Base-by-base conservation (phyloP, 2,797 vertebrate genomes). In the Oreochromis grahami region DNA sequence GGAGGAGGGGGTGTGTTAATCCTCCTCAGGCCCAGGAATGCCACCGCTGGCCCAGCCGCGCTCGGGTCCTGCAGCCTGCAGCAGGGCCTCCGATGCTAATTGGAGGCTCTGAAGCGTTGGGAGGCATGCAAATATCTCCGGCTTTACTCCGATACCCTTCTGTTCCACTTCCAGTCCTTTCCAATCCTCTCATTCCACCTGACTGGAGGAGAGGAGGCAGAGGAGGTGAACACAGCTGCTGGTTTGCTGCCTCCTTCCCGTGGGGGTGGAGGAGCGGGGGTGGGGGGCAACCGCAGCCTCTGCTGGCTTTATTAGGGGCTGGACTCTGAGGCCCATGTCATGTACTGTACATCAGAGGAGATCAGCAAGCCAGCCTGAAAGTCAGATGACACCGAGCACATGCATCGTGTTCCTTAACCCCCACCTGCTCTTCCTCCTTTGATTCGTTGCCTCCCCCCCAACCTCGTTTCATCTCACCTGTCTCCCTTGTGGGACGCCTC, bases 281-380 rank as follows among this genome's bases (percentile, higher is more conserved):
- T 9, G 51, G 58, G 48, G 94, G 95, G 94, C 91, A 81, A 92
- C 81, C 94, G 84, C 70, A 6, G 84, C 63, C 34, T 36, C 83
- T 77, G 83, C 48, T 88, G 95, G 94, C 94, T 89, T 97, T 96
- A 97, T 98, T 97, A 97, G 96, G 96, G 96, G 95, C 92, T 90
- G 94, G 94, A 92, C 94, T 95, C 96, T 95, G 95, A 96, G 95
- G 94, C 92, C 93, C 93, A 94, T 98, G 98, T 98, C 98, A 97
- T 96, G 95, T 97, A 97, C 95, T 95, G 97, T 98, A 97, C 96
- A 97, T 98, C 98, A 98, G 96, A 98, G 96, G 96, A 97, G 97
- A 97, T 97, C 97, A 98, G 97, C 96, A 91, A 97, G 94, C 95
- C 96, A 95, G 95, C 96, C 96, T 97, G 96, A 97, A 97, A 97